These are phyloP conservation scores for Oscheius sp. DNA, from an alignment of 2,888 invertebrate species.

Conservation along the genomic window DNA sequence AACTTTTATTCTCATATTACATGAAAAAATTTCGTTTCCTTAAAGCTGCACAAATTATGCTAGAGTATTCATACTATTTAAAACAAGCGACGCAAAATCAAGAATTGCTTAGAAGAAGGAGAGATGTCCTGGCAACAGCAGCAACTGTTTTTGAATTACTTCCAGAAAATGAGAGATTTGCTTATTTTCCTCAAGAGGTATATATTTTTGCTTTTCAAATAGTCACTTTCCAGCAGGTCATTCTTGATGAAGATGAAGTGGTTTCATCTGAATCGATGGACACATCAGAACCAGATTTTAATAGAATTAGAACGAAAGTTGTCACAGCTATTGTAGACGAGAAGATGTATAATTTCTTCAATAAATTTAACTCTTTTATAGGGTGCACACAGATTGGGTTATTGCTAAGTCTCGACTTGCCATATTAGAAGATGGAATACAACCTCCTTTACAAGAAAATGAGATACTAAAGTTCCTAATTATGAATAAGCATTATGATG, in stretches of 20 bases:
- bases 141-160: conserved; percentile 41
- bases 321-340: conserved; percentile 5
- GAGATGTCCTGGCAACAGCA: conserved; percentile 51
- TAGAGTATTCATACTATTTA: conserved; percentile 50
- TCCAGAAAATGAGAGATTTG: conserved; percentile 30
- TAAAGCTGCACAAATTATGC: conserved; percentile 54
- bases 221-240: neutral
- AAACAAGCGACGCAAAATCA: conserved; percentile 41
- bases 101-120: conserved; percentile 51
- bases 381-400: conserved; percentile 38
- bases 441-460: conserved; percentile 50
- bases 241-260: neutral
- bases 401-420: conserved; percentile 44
- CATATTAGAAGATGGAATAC: conserved; percentile 30
- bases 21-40: conserved; percentile 37
- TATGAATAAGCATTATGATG: conserved; percentile 54
- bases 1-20: conserved; percentile 42
- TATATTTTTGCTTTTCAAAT: neutral
- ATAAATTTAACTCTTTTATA: neutral
- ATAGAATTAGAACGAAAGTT: neutral
- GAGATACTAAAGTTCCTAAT: conserved; percentile 49
- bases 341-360: neutral
- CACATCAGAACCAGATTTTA: neutral
- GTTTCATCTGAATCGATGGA: conserved; percentile 15
- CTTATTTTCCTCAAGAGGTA: conserved; percentile 19